Evolutionary conservation across 2,888 invertebrate genomes (phyloP).

Genomic region (Stenurella melanura): DNA sequence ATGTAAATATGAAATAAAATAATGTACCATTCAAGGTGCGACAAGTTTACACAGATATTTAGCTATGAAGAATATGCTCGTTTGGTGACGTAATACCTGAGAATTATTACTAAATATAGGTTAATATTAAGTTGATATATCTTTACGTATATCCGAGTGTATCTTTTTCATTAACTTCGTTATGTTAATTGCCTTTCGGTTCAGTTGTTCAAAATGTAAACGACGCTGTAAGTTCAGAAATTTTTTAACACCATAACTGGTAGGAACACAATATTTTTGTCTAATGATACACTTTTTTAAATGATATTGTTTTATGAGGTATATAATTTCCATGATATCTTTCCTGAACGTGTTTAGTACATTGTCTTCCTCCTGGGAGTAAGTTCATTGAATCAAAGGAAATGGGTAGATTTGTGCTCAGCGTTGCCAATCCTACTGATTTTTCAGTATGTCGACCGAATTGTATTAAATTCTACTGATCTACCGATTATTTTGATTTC

Average conservation of each 20-base stretch:
- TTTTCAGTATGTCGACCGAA: too few species aligned
- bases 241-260: not conserved
- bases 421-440: too few species aligned
- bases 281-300: too few species aligned
- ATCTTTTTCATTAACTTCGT: not conserved
- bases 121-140: conserved; percentile 25
- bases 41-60: conserved; percentile 22
- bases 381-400: too few species aligned
- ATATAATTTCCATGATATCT: too few species aligned
- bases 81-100: conserved; percentile 31
- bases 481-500: too few species aligned
- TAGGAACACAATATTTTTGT: too few species aligned
- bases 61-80: conserved; percentile 1
- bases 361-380: too few species aligned
- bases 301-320: too few species aligned
- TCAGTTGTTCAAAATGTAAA: not conserved
- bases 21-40: conserved; percentile 33
- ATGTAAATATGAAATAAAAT: conserved; percentile 35
- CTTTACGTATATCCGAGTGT: not conserved
- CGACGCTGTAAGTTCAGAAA: not conserved
- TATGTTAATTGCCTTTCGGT: not conserved
- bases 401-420: too few species aligned
- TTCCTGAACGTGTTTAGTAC: too few species aligned
- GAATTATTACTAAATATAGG: conserved; percentile 38
- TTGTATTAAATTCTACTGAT: too few species aligned